A percentile compares a stretch with the other conserved stretches of the same genome.
Evolutionary conservation across 2,888 invertebrate genomes (phyloP).

Genomic region (Drosophila rellima): DNA sequence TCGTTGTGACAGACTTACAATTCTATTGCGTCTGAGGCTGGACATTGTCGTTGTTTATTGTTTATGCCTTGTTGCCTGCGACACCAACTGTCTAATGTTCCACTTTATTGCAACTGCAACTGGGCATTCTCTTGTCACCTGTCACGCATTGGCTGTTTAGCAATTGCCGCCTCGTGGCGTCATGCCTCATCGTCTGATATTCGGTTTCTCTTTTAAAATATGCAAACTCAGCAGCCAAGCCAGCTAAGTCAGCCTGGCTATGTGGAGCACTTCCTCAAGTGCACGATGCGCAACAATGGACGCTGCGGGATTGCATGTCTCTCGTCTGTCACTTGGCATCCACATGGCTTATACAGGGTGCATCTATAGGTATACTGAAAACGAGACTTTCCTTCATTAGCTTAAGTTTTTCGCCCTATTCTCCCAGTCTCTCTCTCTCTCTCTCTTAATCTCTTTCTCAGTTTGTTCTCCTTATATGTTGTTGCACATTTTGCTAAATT

Average conservation of each 20-base stretch:
- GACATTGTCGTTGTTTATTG: conserved; percentile 22
- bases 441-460: conserved; percentile 16
- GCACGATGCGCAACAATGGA: conserved; percentile 77
- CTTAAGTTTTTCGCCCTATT: conserved; percentile 49
- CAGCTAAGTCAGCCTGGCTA: conserved; percentile 28
- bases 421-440: conserved; percentile 6
- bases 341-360: conserved; percentile 62
- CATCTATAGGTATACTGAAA: conserved; percentile 16
- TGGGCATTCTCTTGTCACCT: conserved; percentile 60
- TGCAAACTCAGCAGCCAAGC: conserved; percentile 58
- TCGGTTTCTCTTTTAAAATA: conserved; percentile 69
- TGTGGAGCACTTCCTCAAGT: conserved; percentile 77
- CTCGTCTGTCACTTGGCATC: conserved; percentile 64
- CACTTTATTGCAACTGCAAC: conserved; percentile 31
- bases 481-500: conserved; percentile 33
- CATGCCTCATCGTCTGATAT: conserved; percentile 71
- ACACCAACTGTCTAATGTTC: conserved; percentile 29
- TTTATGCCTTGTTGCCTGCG: conserved; percentile 13
- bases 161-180: conserved; percentile 38
- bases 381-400: conserved; percentile 62
- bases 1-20: background rate
- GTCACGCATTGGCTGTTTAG: conserved; percentile 56
- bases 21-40: background rate
- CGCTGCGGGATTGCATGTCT: conserved; percentile 69
- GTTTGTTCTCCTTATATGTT: conserved; percentile 24